These are phyloP conservation scores for Bombus pyrosoma DNA, from an alignment of 1,140 invertebrate species.

Conservation along the genomic window DNA sequence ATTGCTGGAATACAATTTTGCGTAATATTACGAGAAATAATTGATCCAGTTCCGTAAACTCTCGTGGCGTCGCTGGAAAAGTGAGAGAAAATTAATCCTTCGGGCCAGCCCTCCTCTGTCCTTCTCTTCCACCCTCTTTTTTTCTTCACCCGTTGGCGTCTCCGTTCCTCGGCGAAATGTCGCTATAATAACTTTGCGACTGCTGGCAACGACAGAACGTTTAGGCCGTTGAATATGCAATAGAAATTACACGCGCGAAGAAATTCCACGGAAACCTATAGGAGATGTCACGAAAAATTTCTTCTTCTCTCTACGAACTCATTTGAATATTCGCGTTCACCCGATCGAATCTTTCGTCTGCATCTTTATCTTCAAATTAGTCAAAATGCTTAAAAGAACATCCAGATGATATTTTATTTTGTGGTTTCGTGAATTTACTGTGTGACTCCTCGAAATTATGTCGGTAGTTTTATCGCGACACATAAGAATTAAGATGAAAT, in stretches of 20 bases:
- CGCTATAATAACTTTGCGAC: conserved; percentile 70
- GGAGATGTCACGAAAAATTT: conserved; percentile 2
- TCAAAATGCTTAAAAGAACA: neutral
- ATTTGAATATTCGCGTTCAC: neutral
- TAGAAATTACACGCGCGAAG: conserved; percentile 61
- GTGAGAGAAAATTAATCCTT: conserved; percentile 68
- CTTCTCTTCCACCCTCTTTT: conserved; percentile 6
- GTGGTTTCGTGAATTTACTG: no score
- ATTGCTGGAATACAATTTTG: conserved; percentile 31
- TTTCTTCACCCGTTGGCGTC: neutral
- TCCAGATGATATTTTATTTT: neutral
- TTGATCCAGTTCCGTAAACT: conserved; percentile 53
- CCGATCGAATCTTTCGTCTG: neutral
- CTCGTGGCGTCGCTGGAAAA: conserved; percentile 39
- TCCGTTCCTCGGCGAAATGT: conserved; percentile 52
- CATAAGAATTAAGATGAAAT: no score
- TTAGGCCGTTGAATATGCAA: conserved; percentile 71
- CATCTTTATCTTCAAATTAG: neutral
- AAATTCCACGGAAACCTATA: conserved; percentile 31
- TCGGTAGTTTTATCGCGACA: no score
- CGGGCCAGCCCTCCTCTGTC: conserved; percentile 7
- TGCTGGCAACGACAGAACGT: conserved; percentile 69
- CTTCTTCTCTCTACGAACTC: neutral
- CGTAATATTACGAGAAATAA: conserved; percentile 50
- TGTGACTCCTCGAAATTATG: no score